Conservation (phyloP, 1,140 invertebrate species). For the Antheraea pernyi region DNA sequence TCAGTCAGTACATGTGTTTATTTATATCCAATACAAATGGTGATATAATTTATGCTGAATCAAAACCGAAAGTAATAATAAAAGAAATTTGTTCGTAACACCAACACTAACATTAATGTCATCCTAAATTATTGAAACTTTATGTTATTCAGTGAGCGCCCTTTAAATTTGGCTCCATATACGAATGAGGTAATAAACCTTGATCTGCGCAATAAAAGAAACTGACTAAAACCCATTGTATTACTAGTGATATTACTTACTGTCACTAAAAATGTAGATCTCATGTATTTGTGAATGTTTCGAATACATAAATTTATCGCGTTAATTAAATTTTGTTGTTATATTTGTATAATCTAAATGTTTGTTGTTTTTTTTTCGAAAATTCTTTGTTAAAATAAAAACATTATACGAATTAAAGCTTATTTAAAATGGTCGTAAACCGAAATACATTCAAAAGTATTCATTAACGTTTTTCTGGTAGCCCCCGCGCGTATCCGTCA, state of each 20-base stretch:
- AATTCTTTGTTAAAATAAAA: neutral
- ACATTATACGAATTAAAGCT: neutral
- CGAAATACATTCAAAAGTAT: conserved; percentile 8
- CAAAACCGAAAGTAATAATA: no score
- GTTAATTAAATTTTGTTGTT: neutral
- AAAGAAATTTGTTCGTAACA: neutral
- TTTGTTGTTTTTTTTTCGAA: neutral
- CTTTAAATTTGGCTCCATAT: conserved; percentile 57
- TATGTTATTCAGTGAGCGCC: conserved; percentile 28
- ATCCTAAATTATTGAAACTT: conserved; percentile 42
- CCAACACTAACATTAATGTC: neutral
- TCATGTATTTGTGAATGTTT: neutral
- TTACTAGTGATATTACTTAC: no score
- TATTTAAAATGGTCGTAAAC: conserved; percentile 7
- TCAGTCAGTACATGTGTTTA: no score
- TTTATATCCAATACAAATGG: no score
- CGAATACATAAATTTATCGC: neutral
- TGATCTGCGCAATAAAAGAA: conserved; percentile 59
- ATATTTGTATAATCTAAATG: neutral
- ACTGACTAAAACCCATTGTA: conserved; percentile 46
- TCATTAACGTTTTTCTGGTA: conserved; percentile 10
- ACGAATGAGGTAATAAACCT: conserved; percentile 65
- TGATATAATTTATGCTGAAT: no score
- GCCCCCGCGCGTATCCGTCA: conserved; percentile 47
- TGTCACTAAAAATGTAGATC: no score